Percentiles rank a stretch among this genome's conserved stretches.
These are phyloP conservation scores for Stenoptilia bipunctidactyla DNA, from an alignment of 2,888 invertebrate genomes.

Conservation along the genomic window DNA sequence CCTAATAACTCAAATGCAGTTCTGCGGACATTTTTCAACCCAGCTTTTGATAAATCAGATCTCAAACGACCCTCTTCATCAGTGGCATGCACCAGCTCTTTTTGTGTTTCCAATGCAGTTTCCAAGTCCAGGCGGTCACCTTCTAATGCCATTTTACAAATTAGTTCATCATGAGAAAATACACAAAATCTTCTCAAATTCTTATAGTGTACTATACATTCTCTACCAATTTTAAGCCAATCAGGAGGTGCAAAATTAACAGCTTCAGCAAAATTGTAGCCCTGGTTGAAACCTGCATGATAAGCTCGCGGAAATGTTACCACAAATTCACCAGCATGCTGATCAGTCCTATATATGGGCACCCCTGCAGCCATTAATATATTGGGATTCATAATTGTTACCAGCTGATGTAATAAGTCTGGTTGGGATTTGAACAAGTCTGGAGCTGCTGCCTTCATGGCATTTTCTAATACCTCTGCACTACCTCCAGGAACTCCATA, in stretches of 20 bases:
- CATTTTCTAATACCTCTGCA: conserved; percentile 78
- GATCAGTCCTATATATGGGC: conserved; percentile 74
- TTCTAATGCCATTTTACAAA: conserved; percentile 80
- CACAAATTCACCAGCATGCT: conserved; percentile 85
- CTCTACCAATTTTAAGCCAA: conserved; percentile 80
- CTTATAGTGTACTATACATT: conserved; percentile 79
- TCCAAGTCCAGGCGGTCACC: conserved; percentile 75
- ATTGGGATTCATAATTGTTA: conserved; percentile 84
- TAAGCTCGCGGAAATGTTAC: conserved; percentile 85
- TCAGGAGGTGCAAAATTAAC: conserved; percentile 88
- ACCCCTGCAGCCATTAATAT: conserved; percentile 75
- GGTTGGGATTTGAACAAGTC: conserved; percentile 81
- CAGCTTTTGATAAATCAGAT: conserved; percentile 46
- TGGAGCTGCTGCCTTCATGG: conserved; percentile 79
- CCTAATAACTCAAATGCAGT: conserved; percentile 78
- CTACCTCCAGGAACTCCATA: conserved; percentile 81
- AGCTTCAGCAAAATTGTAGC: conserved; percentile 86
- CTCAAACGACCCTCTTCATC: conserved; percentile 53
- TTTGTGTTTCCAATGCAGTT: conserved; percentile 76
- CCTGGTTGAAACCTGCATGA: conserved; percentile 86
- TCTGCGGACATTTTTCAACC: conserved; percentile 71
- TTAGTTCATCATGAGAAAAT: conserved; percentile 84
- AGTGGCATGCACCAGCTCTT: conserved; percentile 75
- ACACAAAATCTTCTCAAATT: conserved; percentile 79
- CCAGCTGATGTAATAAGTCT: conserved; percentile 82